A percentile compares a stretch with the other conserved stretches of the same genome.
Evolutionary conservation across 2,113 vertebrate genomes (phyloP).

Genomic region (Bothrops jararaca): DNA sequence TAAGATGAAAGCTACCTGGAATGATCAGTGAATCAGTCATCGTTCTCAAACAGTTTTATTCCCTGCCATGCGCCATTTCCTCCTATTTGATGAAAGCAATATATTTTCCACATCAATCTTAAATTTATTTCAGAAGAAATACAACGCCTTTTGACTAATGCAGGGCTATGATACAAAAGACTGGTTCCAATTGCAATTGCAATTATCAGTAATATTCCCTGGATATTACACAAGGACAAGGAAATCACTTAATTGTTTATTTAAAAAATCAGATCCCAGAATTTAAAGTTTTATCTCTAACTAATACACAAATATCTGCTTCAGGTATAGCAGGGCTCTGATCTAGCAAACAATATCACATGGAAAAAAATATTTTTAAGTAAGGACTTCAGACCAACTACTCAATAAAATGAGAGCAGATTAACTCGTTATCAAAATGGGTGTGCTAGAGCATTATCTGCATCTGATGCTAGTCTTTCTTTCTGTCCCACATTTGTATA

Average conservation of each 20-base stretch:
- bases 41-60: conserved; percentile 7
- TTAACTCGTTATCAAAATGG: background rate
- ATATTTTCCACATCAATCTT: background rate
- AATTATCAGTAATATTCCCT: background rate
- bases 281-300: background rate
- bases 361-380: background rate
- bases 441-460: background rate
- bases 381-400: background rate
- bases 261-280: background rate
- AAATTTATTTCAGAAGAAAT: background rate
- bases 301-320: background rate
- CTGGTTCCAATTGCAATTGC: background rate
- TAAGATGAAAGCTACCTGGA: conserved; percentile 43
- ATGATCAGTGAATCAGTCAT: conserved; percentile 10
- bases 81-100: conserved; percentile 8
- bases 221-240: background rate
- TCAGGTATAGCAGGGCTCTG: background rate
- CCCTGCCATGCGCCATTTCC: conserved; percentile 6
- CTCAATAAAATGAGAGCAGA: background rate
- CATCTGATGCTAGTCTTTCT: background rate
- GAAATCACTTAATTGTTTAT: background rate
- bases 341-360: background rate
- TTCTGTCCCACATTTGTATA: background rate
- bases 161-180: background rate
- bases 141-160: background rate